Percentiles rank a stretch among this genome's conserved stretches.
phyloP scores from a whole-genome alignment of 2,113 vertebrate species.

The Thamnaconus septentrionalis region DNA sequence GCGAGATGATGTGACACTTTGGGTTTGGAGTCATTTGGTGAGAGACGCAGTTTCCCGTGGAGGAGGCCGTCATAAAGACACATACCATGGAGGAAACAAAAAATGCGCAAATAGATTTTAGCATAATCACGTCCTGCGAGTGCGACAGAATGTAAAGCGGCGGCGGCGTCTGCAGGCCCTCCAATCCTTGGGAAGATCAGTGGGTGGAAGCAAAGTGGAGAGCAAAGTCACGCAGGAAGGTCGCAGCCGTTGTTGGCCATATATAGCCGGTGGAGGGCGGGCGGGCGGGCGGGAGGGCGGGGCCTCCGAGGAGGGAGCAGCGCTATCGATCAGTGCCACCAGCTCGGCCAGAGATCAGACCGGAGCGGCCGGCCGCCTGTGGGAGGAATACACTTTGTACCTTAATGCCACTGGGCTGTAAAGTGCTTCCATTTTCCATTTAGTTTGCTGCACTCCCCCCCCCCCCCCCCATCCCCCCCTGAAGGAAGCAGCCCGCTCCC shows the following conservation, averaged over 20 bases:
- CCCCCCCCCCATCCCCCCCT: constrained; percentile 39
- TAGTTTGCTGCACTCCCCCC: constrained; percentile 42
- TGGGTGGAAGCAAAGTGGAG: constrained; percentile 39
- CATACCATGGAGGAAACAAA: constrained; percentile 13
- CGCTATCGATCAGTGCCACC: constrained; percentile 76
- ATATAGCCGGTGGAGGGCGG: constrained; percentile 57
- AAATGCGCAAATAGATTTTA: background rate
- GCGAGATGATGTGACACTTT: too few relatives aligned
- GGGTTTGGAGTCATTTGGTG: too few relatives aligned
- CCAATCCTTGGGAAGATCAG: constrained; percentile 14
- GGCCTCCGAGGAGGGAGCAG: constrained; percentile 54
- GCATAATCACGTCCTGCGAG: too few relatives aligned
- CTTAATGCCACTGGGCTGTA: constrained; percentile 69
- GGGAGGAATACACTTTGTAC: constrained; percentile 73
- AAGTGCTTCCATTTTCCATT: constrained; percentile 76
- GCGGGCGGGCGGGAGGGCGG: constrained; percentile 34
- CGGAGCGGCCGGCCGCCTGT: constrained; percentile 61
- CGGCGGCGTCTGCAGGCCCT: background rate
- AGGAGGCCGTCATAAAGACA: too few relatives aligned
- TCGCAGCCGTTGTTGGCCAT: constrained; percentile 63
- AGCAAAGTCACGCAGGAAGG: constrained; percentile 72
- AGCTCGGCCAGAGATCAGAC: constrained; percentile 57
- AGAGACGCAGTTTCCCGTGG: too few relatives aligned
- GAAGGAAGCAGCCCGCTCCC: constrained; percentile 51
- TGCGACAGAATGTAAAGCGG: too few relatives aligned